Evolutionary conservation across 2,113 vertebrate genomes (phyloP).

Genomic region (Macquaria ambigua): DNA sequence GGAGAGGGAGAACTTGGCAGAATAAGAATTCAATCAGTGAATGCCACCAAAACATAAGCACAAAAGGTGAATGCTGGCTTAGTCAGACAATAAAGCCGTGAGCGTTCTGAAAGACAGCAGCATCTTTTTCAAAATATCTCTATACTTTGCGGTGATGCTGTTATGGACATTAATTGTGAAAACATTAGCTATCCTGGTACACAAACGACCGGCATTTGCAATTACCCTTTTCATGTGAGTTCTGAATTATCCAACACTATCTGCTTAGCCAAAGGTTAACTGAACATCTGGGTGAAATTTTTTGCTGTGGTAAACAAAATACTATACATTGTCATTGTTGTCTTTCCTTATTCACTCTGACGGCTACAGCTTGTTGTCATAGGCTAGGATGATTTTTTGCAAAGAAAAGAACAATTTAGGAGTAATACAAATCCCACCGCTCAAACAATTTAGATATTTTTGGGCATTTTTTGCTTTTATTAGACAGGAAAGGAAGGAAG

Average conservation of each 20-base stretch:
- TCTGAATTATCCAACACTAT: constrained; percentile 15
- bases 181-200: constrained; percentile 20
- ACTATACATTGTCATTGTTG: constrained; percentile 15
- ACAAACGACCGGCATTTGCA: constrained; percentile 25
- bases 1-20: constrained; percentile 56
- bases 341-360: not conserved
- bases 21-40: constrained; percentile 71
- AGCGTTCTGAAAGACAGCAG: constrained; percentile 38
- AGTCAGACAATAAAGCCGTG: constrained; percentile 53
- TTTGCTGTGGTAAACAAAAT: not conserved
- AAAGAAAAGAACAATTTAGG: not conserved
- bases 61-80: constrained; percentile 55
- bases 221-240: constrained; percentile 22
- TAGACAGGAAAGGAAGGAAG: not conserved
- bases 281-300: not conserved
- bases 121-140: constrained; percentile 42
- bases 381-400: not conserved
- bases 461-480: not conserved
- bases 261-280: constrained; percentile 21
- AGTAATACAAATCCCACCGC: not conserved
- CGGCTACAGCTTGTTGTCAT: not conserved
- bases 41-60: constrained; percentile 57
- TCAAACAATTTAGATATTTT: not conserved
- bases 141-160: constrained; percentile 17
- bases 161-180: constrained; percentile 20